A percentile compares a stretch with the other conserved stretches of the same genome.
These are phyloP conservation scores for Halocynthia aurantium DNA, from an alignment of 23 tunicate genomes.

Conservation along the genomic window DNA sequence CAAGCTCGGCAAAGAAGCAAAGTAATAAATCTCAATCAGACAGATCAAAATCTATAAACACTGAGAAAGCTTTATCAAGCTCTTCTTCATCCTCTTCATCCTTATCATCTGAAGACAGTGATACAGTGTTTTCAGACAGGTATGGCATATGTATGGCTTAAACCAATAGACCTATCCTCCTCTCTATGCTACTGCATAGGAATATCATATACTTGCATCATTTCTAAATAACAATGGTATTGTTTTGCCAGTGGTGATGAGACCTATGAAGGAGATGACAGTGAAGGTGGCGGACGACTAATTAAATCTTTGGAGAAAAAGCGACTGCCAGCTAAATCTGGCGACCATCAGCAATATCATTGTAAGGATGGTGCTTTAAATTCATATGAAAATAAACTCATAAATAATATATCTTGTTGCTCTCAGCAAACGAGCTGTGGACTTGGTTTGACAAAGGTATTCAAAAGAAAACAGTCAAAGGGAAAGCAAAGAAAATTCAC, in stretches of 20 bases:
- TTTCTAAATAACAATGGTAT: no score
- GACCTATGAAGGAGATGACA: slow-evolving; percentile 21
- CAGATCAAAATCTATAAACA: no score
- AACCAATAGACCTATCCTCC: background rate
- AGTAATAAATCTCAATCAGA: background rate
- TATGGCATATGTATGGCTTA: background rate
- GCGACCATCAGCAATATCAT: no score
- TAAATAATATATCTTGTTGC: background rate
- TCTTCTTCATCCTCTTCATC: slow-evolving; percentile 12
- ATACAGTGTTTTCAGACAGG: slow-evolving; percentile 26
- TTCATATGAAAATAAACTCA: no score
- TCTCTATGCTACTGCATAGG: background rate
- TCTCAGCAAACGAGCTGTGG: slow-evolving; percentile 13
- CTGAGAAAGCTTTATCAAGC: no score
- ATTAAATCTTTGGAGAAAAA: no score
- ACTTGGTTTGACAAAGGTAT: slow-evolving; percentile 15
- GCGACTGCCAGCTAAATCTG: no score
- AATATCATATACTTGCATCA: no score
- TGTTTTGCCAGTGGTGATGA: slow-evolving; percentile 8
- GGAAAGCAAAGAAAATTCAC: slow-evolving; percentile 25
- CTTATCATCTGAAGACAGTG: slow-evolving; percentile 21
- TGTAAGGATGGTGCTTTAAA: no score
- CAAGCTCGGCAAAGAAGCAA: background rate
- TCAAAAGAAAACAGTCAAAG: slow-evolving; percentile 22
- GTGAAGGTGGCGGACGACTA: no score